A percentile compares a stretch with the other conserved stretches of the same genome.
phyloP scores from a whole-genome alignment of 2,888 invertebrate genomes.

The Idaea dimidiata region DNA sequence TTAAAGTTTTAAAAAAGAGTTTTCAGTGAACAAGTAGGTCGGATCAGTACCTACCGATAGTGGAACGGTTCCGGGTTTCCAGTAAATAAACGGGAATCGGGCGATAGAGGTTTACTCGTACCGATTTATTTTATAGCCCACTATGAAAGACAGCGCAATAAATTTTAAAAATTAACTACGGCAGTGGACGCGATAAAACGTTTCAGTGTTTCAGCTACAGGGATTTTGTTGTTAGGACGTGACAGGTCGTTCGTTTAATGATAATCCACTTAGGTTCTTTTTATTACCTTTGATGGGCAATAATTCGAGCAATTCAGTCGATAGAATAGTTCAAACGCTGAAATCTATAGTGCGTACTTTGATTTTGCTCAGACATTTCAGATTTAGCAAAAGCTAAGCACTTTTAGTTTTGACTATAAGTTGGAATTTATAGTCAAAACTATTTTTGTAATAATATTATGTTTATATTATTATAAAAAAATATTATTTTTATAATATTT shows the following conservation, averaged over 20 bases:
- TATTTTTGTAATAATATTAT: too few relatives aligned
- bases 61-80: constrained; percentile 11
- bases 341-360: too few relatives aligned
- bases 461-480: too few relatives aligned
- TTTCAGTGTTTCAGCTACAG: constrained; percentile 8
- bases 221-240: constrained; percentile 7
- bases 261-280: neutral
- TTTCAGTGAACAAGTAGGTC: constrained; percentile 9
- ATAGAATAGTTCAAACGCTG: too few relatives aligned
- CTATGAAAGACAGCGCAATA: constrained; percentile 46
- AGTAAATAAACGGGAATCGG: constrained; percentile 42
- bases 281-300: neutral
- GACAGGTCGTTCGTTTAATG: neutral
- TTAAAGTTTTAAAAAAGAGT: neutral
- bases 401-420: too few relatives aligned
- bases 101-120: constrained; percentile 41
- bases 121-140: constrained; percentile 54
- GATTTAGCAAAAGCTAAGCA: too few relatives aligned
- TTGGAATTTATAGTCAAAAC: too few relatives aligned
- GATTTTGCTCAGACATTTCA: too few relatives aligned
- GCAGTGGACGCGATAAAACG: constrained; percentile 27
- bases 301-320: too few relatives aligned
- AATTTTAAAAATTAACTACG: constrained; percentile 44
- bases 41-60: neutral
- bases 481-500: too few relatives aligned